Evolutionary conservation across 2,888 invertebrate species (phyloP).

Genomic region (Xanthorhoe designata): DNA sequence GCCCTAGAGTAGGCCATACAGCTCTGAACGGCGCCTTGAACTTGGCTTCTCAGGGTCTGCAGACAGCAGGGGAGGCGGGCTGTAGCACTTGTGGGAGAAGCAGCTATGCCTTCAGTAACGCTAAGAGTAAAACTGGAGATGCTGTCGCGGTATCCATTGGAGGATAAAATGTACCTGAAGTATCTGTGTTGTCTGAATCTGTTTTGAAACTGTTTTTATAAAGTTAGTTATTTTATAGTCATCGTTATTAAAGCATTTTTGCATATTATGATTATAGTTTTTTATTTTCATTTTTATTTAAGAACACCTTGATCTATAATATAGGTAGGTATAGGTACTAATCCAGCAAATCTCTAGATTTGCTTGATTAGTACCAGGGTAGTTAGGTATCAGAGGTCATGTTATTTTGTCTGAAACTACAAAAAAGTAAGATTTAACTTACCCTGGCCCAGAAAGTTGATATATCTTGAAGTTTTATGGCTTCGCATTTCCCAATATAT

Average conservation of each 20-base stretch:
- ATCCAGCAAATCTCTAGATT: too few relatives aligned
- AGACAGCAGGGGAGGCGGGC: constrained; percentile 36
- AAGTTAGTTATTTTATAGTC: neutral
- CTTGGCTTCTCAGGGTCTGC: constrained; percentile 43
- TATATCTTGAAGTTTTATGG: too few relatives aligned
- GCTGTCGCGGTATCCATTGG: constrained; percentile 76
- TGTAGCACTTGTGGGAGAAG: constrained; percentile 68
- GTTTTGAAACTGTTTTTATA: constrained; percentile 1
- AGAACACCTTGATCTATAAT: too few relatives aligned
- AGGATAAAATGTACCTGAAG: constrained; percentile 55
- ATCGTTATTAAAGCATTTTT: constrained; percentile 4
- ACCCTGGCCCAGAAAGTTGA: too few relatives aligned
- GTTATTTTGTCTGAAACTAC: too few relatives aligned
- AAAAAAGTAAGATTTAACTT: too few relatives aligned
- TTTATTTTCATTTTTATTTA: neutral
- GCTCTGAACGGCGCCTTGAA: constrained; percentile 42
- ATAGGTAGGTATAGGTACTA: too few relatives aligned
- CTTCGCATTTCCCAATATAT: too few relatives aligned
- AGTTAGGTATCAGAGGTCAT: too few relatives aligned
- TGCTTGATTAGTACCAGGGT: too few relatives aligned
- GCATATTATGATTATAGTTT: neutral
- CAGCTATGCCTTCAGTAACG: constrained; percentile 74
- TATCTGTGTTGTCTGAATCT: neutral
- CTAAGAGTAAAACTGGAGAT: constrained; percentile 70
- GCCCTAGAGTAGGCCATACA: constrained; percentile 20